phyloP scores from a whole-genome alignment of 2,113 vertebrate species.

The Pitta sordida region DNA sequence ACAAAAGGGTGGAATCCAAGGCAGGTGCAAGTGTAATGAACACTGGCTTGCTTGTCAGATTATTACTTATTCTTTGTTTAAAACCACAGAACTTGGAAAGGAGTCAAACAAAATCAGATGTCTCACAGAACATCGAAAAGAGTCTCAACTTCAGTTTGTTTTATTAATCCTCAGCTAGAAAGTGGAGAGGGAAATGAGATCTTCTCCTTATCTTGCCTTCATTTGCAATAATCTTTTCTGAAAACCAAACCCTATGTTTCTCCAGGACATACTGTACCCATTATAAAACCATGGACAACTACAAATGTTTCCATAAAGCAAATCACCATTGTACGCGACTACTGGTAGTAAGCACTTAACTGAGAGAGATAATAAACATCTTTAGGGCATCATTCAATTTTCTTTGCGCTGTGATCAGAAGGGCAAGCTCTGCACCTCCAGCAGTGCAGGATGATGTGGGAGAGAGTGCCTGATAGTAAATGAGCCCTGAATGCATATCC shows the following conservation, averaged over 20 bases:
- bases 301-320: neutral
- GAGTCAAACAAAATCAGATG: neutral
- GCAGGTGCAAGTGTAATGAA: slow-evolving; percentile 37
- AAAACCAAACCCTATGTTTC: neutral
- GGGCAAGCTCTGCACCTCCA: neutral
- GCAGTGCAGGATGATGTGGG: neutral
- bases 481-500: neutral
- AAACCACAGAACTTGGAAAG: neutral
- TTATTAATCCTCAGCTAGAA: neutral
- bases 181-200: neutral
- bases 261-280: neutral
- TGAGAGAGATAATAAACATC: neutral
- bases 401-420: neutral
- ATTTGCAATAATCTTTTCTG: neutral
- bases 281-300: neutral
- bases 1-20: slow-evolving; percentile 18
- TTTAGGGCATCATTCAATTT: neutral
- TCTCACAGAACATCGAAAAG: neutral
- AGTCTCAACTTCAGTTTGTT: neutral
- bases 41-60: neutral
- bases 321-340: neutral
- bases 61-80: slow-evolving; percentile 4
- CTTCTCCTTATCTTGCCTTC: neutral
- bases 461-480: neutral
- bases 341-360: neutral